Evolutionary conservation across 2,797 vertebrate species (phyloP).

Genomic region (Danio jaintianensis): DNA sequence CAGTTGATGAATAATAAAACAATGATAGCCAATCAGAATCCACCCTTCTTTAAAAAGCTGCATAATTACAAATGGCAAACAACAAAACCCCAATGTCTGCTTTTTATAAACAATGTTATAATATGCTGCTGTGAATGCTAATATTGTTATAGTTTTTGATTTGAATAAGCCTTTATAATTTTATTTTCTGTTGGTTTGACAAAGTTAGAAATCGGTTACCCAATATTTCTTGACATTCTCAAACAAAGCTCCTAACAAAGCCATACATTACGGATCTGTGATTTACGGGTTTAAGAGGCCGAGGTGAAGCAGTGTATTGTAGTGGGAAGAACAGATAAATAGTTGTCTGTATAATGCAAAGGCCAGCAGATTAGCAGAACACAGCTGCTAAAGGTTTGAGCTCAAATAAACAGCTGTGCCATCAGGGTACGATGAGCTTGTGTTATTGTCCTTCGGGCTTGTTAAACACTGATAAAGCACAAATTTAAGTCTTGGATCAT

Average conservation of each 20-base stretch:
- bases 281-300: constrained; percentile 31
- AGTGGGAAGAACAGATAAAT: constrained; percentile 45
- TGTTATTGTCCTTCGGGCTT: neutral
- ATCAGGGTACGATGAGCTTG: constrained; percentile 43
- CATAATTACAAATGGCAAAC: too few relatives aligned
- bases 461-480: constrained; percentile 31
- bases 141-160: too few relatives aligned
- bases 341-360: constrained; percentile 51
- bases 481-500: neutral
- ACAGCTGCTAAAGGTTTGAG: constrained; percentile 52
- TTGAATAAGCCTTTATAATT: too few relatives aligned
- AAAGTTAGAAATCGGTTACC: neutral
- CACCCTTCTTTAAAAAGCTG: too few relatives aligned
- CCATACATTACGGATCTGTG: neutral
- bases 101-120: too few relatives aligned
- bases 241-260: neutral
- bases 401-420: constrained; percentile 45
- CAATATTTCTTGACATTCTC: neutral
- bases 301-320: constrained; percentile 29
- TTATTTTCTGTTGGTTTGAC: neutral
- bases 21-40: too few relatives aligned
- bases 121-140: too few relatives aligned
- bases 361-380: constrained; percentile 57
- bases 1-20: too few relatives aligned
- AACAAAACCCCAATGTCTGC: too few relatives aligned